Base-by-base conservation (phyloP, 2,797 vertebrate species). In the Botia almorhae region DNA sequence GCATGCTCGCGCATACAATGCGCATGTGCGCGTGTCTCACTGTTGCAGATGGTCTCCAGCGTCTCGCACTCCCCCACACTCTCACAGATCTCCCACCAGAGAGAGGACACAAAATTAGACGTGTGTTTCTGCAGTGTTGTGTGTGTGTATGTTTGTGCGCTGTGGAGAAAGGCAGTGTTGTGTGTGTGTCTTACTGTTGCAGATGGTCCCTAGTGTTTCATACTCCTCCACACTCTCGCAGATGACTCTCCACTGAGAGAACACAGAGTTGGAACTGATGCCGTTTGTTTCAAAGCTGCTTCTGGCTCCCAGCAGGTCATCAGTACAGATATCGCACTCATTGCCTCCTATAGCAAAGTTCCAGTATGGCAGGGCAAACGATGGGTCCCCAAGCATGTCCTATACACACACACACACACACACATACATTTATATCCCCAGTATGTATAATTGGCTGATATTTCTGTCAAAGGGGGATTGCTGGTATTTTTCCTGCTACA, bases 301-400 rank as follows among this genome's bases (percentile, higher is more conserved):
- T 90, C 96, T 93, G 6, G 96, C 95, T 70, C 98, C 97, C 89
- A 98, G 90, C 83, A 99, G 87, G 80, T 99, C 96, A 64, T 99
- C 96, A 0, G 94, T 96, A 89, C 97, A 99, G 89, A 99, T 95
- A 82, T 99, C 96, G 43, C 97, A 99, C 0, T 93, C 88, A 1
- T 93, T 97, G 88, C 94, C 95, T 16, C 97, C 96, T 2, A 95
- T 97, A 55, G 97, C 97, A 87, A 99, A 99, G 90, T 99, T 98
- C 97, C 97, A 99, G 89, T 97, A 99, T 0, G 97, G 97, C 26
- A 99, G 93, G 63, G 96, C 96, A 61, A 99, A 98, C 4, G 91
- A 91, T 4, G 95, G 89, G 29, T 98, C 93, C 2, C 91, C 93
- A 29, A 99, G 86, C 96, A 99, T 97, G 76, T 96, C 94, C 98